Base-by-base conservation (phyloP, 1,140 invertebrate species). In the Drosophila sp. region DNA sequence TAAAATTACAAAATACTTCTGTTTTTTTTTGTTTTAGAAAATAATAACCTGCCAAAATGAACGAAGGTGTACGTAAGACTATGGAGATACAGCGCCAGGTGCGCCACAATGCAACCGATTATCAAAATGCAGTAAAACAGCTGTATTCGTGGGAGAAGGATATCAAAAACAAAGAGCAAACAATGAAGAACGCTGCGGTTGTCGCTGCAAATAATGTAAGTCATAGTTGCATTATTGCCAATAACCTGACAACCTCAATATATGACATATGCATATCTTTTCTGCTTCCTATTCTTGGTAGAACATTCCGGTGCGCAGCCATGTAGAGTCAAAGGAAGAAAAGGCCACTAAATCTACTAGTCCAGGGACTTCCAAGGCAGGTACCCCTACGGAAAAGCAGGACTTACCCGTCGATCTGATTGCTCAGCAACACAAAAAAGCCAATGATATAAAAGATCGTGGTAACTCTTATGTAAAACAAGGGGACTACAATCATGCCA, bases 381-480 rank as follows among this genome's bases (percentile, higher is more conserved):
- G 71, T 54, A 79, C 82, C 17, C 77, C 90, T 2, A 87, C 85
- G 0, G 90, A 91, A 58, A 91, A 91, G 58, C 70, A 68, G 33
- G 90, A 91, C 23, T 63, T 81, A 7, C 83, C 85, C 0, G 1
- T 66, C 23, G 79, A 91, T 66, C 58, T 50, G 6, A 29, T 89
- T 60, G 78, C 81, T n/a, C 73, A 80, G 75, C 92, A 94, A 87
- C 86, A 93, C 35, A 76, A 79, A 1, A 67, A 92, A 69, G 94
- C 93, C 0, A 90, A 83, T 55, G 87, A 92, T 50, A 85, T 92
- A 2, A 94, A 94, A 80, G 80, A 92, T 50, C 90, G 97, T 94
- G 98, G 98, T 17, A 99, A 99, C 93, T 93, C 93, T 72, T 96
- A 94, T 92, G 97, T 98, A 5, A 96, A 97, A 84, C 91, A 94